Conservation (phyloP, 35 echinoderm and acorn worm species). For the Ophioderma brevispina region DNA sequence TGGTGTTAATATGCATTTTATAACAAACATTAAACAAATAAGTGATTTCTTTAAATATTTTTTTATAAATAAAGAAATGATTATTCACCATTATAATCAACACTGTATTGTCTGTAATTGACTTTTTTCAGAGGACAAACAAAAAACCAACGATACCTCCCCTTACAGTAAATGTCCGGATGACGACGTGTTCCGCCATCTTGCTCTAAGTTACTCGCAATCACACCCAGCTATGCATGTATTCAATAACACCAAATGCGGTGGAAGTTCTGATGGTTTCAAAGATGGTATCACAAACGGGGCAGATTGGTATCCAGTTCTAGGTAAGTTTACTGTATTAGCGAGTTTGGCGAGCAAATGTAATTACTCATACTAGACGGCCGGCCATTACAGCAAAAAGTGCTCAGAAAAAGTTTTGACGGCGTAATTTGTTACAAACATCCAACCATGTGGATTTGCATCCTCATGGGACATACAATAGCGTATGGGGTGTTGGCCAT, state of each 20-base stretch:
- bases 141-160: constrained; percentile 8
- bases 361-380: too few species aligned
- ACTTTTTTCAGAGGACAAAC: background rate
- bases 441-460: too few species aligned
- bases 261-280: constrained; percentile 39
- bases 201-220: constrained; percentile 66
- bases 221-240: constrained; percentile 64
- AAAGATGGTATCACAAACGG: constrained; percentile 88
- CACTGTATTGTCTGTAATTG: background rate
- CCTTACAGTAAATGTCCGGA: constrained; percentile 52
- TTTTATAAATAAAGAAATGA: background rate
- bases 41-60: background rate
- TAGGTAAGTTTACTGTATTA: too few species aligned
- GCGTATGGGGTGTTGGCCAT: too few species aligned
- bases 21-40: background rate
- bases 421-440: too few species aligned
- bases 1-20: too few species aligned
- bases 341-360: too few species aligned
- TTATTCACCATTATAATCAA: background rate
- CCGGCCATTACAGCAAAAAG: too few species aligned
- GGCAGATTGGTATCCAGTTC: constrained; percentile 83
- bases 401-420: too few species aligned
- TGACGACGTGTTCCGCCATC: constrained; percentile 75
- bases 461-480: too few species aligned
- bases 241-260: constrained; percentile 41